phyloP scores from a whole-genome alignment of 1,140 invertebrate species.

The Heliconius hewitsoni region DNA sequence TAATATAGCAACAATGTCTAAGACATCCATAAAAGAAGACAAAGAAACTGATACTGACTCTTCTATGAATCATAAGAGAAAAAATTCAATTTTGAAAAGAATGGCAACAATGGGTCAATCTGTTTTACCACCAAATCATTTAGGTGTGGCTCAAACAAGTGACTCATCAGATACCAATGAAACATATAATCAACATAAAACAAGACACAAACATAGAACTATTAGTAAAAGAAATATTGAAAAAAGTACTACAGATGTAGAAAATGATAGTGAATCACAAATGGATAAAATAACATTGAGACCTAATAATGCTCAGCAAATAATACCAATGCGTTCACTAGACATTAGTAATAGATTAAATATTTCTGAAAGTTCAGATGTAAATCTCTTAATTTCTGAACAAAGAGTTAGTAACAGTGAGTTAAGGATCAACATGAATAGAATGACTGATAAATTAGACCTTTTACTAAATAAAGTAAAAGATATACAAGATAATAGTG shows the following conservation, averaged over 20 bases:
- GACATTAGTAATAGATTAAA: conserved; percentile 16
- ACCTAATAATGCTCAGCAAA: conserved; percentile 44
- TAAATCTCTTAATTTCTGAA: conserved; percentile 64
- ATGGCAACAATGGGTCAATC: conserved; percentile 74
- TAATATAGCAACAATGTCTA: conserved; percentile 18
- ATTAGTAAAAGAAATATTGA: conserved; percentile 45
- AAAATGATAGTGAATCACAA: conserved; percentile 38
- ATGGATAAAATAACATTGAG: conserved; percentile 35
- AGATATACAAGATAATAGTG: conserved; percentile 32
- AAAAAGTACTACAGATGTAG: conserved; percentile 39
- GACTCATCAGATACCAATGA: conserved; percentile 64
- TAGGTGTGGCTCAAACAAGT: conserved; percentile 44
- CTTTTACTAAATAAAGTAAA: conserved; percentile 54
- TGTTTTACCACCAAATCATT: conserved; percentile 55
- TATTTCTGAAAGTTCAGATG: conserved; percentile 39
- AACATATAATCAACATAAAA: conserved; percentile 42
- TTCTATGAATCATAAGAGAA: conserved; percentile 61
- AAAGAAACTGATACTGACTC: conserved; percentile 66
- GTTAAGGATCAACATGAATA: conserved; percentile 67
- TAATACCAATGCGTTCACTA: conserved; percentile 43
- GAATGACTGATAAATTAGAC: conserved; percentile 66
- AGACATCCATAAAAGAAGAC: conserved; percentile 37
- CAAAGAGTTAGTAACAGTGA: conserved; percentile 71
- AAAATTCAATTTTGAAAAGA: conserved; percentile 66
- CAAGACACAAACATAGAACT: conserved; percentile 56